These are phyloP conservation scores for Phenganax subtilis DNA, from an alignment of 92 coral and sea anemone genomes.

Conservation along the genomic window DNA sequence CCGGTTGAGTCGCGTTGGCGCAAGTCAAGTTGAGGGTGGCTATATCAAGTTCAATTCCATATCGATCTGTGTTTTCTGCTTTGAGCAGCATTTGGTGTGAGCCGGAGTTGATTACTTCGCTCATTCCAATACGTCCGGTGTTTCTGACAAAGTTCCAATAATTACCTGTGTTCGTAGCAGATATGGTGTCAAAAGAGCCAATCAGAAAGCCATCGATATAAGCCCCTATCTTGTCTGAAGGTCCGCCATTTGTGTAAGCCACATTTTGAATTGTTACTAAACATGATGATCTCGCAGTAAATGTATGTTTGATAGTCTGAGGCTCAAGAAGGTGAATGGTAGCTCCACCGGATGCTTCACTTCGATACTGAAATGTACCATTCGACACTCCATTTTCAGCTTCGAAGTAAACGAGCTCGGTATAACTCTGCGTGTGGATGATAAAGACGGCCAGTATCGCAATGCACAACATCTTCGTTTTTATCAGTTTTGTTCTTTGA, in stretches of 20 bases:
- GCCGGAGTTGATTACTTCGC: not conserved
- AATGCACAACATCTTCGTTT: not conserved
- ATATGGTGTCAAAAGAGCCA: constrained; percentile 1
- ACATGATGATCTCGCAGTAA: not conserved
- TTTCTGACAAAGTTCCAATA: not conserved
- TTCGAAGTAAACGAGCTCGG: not conserved
- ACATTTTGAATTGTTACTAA: not conserved
- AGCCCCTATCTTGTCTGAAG: not conserved
- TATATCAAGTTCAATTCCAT: constrained; percentile 2
- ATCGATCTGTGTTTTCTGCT: not conserved
- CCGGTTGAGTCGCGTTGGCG: not conserved
- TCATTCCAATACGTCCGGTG: not conserved
- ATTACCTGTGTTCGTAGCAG: not conserved
- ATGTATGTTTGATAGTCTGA: not conserved
- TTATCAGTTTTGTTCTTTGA: no score
- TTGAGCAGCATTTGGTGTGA: not conserved
- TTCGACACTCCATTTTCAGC: not conserved
- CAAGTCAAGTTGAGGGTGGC: not conserved
- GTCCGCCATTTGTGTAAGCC: constrained; percentile 4
- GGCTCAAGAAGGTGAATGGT: not conserved
- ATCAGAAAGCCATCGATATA: not conserved
- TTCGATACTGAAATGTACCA: not conserved
- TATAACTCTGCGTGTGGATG: not conserved
- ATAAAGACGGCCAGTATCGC: not conserved
- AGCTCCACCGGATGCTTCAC: not conserved